A percentile compares a stretch with the other conserved stretches of the same genome.
Conservation (phyloP, 2,797 vertebrate genomes). For the Premnoplex brunnescens region DNA sequence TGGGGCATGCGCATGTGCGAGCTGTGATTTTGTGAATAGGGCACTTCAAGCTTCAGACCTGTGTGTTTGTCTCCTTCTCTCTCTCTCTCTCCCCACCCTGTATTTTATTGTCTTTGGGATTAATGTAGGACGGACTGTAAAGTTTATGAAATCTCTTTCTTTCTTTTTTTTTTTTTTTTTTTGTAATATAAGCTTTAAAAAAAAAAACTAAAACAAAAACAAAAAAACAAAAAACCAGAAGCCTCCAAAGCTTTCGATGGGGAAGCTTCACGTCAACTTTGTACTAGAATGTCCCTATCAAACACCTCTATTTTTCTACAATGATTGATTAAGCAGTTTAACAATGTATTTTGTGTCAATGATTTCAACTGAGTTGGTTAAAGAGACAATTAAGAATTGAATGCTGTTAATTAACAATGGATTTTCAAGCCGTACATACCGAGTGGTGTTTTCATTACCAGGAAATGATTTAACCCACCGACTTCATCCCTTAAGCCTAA, state of each 20-base stretch:
- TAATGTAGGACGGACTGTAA: constrained; percentile 60
- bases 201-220: not conserved
- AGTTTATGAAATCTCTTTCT: constrained; percentile 73
- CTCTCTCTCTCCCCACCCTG: not conserved
- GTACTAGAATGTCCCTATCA: constrained; percentile 76
- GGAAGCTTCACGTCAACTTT: constrained; percentile 72
- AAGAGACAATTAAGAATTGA: constrained; percentile 67
- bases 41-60: constrained; percentile 36
- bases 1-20: constrained; percentile 30
- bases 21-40: constrained; percentile 44
- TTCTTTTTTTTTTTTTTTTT: no score
- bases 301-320: constrained; percentile 84
- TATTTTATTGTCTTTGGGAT: constrained; percentile 60
- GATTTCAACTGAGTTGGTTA: constrained; percentile 67
- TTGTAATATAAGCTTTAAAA: constrained; percentile 74
- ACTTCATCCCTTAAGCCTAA: not conserved
- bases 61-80: not conserved
- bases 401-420: constrained; percentile 72
- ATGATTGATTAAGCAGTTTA: constrained; percentile 74
- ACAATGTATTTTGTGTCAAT: constrained; percentile 79
- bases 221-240: constrained; percentile 17
- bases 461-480: not conserved
- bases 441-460: constrained; percentile 69
- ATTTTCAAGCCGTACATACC: constrained; percentile 74
- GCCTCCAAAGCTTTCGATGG: constrained; percentile 63